Conservation (phyloP, 2,888 invertebrate genomes). For the Creontiades dilutus region DNA sequence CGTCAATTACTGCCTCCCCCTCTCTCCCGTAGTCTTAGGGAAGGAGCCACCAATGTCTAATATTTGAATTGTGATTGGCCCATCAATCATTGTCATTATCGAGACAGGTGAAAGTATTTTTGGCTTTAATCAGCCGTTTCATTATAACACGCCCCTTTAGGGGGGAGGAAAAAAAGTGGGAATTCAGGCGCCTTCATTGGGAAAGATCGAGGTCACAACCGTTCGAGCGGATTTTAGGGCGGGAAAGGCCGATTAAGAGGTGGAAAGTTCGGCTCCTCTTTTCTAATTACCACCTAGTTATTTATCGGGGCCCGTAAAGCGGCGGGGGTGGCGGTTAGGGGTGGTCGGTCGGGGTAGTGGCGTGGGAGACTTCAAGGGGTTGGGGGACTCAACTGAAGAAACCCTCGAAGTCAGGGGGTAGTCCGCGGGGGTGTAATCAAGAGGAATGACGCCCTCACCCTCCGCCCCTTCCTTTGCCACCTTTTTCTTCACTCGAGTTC, state of each 20-base stretch:
- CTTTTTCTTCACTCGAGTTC: conserved; percentile 38
- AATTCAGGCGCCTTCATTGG: not conserved
- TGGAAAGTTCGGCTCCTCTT: conserved; percentile 52
- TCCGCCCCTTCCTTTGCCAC: not conserved
- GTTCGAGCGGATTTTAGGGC: conserved; percentile 36
- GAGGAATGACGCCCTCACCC: conserved; percentile 31
- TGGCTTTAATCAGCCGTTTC: not conserved
- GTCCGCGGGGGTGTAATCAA: conserved; percentile 34
- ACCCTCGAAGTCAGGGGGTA: not conserved
- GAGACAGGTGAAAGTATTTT: not conserved
- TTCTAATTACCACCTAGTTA: conserved; percentile 51
- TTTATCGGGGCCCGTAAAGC: conserved; percentile 34
- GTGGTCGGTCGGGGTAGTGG: not conserved
- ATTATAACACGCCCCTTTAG: not conserved
- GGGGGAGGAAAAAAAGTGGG: not conserved
- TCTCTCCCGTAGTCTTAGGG: too few relatives aligned
- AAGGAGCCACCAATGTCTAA: too few relatives aligned
- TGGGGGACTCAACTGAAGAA: conserved; percentile 35
- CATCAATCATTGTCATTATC: conserved; percentile 5
- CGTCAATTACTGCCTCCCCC: too few relatives aligned
- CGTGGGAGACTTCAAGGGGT: not conserved
- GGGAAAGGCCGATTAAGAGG: conserved; percentile 20
- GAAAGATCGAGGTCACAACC: conserved; percentile 46
- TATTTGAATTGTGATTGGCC: not conserved
- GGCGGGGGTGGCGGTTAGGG: not conserved